Evolutionary conservation across 1,140 invertebrate genomes (phyloP), one percentile per base, ranked within the genome.

Genomic region (Drosophila miranda): DNA sequence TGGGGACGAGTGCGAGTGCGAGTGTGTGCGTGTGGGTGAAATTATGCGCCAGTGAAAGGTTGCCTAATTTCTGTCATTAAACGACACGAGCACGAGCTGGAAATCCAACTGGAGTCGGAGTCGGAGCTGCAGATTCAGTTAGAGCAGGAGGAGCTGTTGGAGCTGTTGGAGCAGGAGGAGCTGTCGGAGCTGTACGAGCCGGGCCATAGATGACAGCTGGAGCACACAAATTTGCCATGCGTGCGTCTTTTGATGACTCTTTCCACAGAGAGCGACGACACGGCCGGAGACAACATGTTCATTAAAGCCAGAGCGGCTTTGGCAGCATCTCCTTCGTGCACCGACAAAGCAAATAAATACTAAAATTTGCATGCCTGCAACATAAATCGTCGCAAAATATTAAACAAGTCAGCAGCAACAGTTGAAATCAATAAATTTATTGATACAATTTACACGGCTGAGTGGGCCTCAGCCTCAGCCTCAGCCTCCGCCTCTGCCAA

Each of bases 371-470:
- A 87, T 89, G 82, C 62, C 64, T 60, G 72, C 71, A 71, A 79
- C 82, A 87, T 87, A 83, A 87, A 87, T 89, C 82, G 83, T 83
- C 56, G 79, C 78, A 79, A 87, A 87, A 89, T 87, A 87, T 87
- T 87, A 84, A 87, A 87, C 84, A 87, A 87, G 79, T 87, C 84
- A 84, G 72, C 82, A 66, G 84, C 82, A 87, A 88, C 82, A 87
- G 83, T 87, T 87, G 84, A 88, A 87, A 87, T 87, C 84, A 87
- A 87, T 87, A 87, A 87, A 87, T 87, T 87, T 87, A 87, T 87
- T 86, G 82, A 87, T 87, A 86, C 82, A 81, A 80, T 84, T 84
- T 84, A 80, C 64, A 84, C 60, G 71, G 70, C 48, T 49, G 69
- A 74, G 70, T 64, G 52, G 70, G 59, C 59, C 43, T 26, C 26